A percentile compares a stretch with the other conserved stretches of the same genome.
These are phyloP conservation scores for Sigmodon hispidus DNA, from an alignment of 2,113 vertebrate genomes.

Conservation along the genomic window DNA sequence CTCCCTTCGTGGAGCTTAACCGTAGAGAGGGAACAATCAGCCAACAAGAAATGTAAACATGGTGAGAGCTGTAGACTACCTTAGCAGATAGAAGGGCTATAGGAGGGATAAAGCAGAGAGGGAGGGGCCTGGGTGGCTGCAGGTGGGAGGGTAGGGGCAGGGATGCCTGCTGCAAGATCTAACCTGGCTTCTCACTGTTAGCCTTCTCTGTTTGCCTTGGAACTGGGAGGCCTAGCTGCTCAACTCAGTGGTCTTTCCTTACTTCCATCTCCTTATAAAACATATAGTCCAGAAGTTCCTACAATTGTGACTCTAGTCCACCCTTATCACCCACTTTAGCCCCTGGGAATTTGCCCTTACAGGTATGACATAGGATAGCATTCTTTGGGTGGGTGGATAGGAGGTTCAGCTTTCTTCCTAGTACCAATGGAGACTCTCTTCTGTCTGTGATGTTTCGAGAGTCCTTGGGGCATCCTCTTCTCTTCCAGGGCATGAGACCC, in stretches of 20 bases:
- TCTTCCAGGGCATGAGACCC: constrained; percentile 30
- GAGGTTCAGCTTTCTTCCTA: background rate
- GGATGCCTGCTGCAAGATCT: background rate
- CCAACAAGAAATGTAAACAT: background rate
- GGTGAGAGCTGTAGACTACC: background rate
- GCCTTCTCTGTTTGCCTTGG: background rate
- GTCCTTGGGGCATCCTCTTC: constrained; percentile 28
- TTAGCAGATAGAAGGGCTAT: background rate
- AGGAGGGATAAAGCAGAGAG: background rate
- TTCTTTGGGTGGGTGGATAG: background rate
- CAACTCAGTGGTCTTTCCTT: background rate
- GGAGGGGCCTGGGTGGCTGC: no score
- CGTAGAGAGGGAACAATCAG: background rate
- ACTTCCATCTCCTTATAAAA: background rate
- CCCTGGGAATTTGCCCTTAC: background rate
- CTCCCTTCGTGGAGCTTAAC: background rate
- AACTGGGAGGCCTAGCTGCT: background rate
- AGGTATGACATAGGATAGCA: background rate
- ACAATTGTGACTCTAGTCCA: background rate
- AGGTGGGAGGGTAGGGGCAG: background rate
- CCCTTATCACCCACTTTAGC: background rate
- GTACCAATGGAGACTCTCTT: background rate
- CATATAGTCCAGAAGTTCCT: background rate
- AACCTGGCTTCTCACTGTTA: background rate
- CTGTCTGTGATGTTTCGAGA: background rate